These are phyloP conservation scores for Melinaea menophilus DNA, from an alignment of 2,888 invertebrate genomes.

Conservation along the genomic window DNA sequence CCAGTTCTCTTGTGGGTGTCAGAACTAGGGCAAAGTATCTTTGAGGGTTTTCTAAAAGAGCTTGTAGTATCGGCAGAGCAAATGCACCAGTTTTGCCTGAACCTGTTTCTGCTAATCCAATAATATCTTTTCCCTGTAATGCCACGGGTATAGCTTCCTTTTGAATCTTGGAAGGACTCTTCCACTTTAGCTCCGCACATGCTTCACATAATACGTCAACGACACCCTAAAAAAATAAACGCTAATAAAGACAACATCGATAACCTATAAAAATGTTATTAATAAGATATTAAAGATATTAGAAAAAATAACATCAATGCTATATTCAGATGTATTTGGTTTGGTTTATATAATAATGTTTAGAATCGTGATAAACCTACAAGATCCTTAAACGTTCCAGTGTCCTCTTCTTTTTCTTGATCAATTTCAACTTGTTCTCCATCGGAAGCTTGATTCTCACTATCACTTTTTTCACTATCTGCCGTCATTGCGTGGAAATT, in stretches of 20 bases:
- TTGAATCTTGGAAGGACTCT: constrained; percentile 95
- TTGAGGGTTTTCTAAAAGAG: constrained; percentile 93
- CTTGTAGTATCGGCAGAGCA: constrained; percentile 96
- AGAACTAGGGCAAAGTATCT: constrained; percentile 94
- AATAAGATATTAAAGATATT: not conserved
- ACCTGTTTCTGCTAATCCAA: constrained; percentile 86
- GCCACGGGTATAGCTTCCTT: constrained; percentile 95
- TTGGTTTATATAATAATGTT: not conserved
- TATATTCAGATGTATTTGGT: not conserved
- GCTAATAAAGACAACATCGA: not conserved
- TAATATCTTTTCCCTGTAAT: constrained; percentile 86
- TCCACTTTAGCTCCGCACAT: constrained; percentile 96
- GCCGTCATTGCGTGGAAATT: constrained; percentile 48
- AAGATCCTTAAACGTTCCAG: constrained; percentile 70
- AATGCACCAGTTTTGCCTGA: constrained; percentile 99
- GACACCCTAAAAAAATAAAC: constrained; percentile 82
- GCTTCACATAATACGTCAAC: constrained; percentile 94
- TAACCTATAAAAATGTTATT: constrained; percentile 8
- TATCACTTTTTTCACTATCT: constrained; percentile 51
- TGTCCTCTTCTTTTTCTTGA: constrained; percentile 50
- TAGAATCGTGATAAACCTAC: constrained; percentile 39
- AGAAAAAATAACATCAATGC: not conserved
- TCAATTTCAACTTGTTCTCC: constrained; percentile 37
- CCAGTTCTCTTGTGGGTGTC: constrained; percentile 98
- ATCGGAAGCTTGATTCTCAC: constrained; percentile 42